Evolutionary conservation across 2,888 invertebrate genomes (phyloP).

Genomic region (Heliconius cydno): DNA sequence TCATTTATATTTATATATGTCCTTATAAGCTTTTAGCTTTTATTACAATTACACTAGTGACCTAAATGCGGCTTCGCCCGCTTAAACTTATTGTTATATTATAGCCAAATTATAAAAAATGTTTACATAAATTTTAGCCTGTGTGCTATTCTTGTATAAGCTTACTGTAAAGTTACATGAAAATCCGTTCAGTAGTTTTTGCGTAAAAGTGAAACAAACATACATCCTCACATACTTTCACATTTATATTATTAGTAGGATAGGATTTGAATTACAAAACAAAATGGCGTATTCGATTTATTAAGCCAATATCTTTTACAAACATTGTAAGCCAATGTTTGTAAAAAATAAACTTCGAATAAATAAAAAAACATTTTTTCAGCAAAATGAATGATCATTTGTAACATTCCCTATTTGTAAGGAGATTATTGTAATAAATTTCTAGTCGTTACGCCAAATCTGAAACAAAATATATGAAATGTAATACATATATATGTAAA

Average conservation of each 20-base stretch:
- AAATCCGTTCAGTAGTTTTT: too few species aligned
- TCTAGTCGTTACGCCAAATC: not conserved
- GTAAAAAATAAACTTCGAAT: not conserved
- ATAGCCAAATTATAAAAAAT: too few species aligned
- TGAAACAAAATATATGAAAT: slow-evolving; percentile 7
- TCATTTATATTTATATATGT: not conserved
- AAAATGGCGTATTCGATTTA: not conserved
- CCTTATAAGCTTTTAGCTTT: not conserved
- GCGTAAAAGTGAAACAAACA: too few species aligned
- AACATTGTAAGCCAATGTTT: not conserved
- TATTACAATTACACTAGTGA: not conserved
- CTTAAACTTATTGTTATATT: too few species aligned
- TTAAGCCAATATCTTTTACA: not conserved
- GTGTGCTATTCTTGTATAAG: too few species aligned
- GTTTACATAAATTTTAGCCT: too few species aligned
- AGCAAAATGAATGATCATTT: not conserved
- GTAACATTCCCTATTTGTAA: not conserved
- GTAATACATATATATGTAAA: not conserved
- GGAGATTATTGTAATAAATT: not conserved
- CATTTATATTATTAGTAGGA: too few species aligned
- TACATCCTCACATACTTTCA: too few species aligned
- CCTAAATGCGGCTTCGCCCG: too few species aligned
- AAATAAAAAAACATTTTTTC: not conserved
- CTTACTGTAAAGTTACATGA: too few species aligned
- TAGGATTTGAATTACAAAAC: not conserved